Evolutionary conservation across 2,888 invertebrate genomes (phyloP).

Genomic region (Monochamus alternatus): DNA sequence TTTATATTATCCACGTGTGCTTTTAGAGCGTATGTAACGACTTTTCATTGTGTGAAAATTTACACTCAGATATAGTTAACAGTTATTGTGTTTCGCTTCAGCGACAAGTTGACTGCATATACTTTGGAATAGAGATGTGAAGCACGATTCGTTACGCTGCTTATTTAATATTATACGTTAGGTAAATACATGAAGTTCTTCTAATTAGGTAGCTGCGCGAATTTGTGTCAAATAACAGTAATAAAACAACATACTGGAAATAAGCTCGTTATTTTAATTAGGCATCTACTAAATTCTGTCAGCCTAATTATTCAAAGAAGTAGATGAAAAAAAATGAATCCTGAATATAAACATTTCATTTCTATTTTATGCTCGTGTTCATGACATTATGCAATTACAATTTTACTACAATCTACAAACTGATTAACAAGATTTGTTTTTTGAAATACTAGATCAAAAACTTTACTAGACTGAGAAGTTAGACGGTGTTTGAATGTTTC

Average conservation of each 20-base stretch:
- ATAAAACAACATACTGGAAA: background rate
- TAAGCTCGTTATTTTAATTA: conserved; percentile 12
- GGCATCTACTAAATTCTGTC: no score
- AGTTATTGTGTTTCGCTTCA: background rate
- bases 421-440: no score
- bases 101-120: background rate
- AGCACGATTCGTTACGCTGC: background rate
- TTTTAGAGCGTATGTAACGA: background rate
- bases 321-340: no score
- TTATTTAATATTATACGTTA: conserved; percentile 4
- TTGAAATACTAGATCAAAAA: no score
- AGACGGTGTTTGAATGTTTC: no score
- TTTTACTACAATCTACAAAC: no score
- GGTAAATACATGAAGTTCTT: background rate
- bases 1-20: background rate
- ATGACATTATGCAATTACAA: no score
- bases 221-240: background rate
- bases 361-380: no score
- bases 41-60: background rate
- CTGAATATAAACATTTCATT: no score
- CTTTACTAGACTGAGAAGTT: no score
- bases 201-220: background rate
- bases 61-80: background rate
- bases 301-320: no score
- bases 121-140: background rate